A percentile compares a stretch with the other conserved stretches of the same genome.
Conservation (phyloP, 2,888 invertebrate species). For the Macrophya alboannulata region DNA sequence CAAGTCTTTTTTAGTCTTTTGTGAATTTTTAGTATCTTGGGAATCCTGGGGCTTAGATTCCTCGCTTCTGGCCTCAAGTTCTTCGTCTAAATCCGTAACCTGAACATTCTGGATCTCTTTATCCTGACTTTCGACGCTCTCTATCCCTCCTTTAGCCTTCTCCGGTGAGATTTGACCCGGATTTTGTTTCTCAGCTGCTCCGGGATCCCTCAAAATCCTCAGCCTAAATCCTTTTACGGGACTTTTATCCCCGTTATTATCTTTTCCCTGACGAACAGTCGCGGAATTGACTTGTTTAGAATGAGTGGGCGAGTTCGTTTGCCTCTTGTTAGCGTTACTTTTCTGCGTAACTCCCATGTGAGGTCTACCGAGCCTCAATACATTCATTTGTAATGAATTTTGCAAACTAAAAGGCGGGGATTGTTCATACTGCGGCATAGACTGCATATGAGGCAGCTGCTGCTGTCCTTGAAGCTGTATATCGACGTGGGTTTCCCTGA, state of each 20-base stretch:
- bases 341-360: conserved; percentile 69
- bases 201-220: conserved; percentile 65
- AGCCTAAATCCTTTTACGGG: conserved; percentile 70
- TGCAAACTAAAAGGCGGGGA: conserved; percentile 60
- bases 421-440: conserved; percentile 64
- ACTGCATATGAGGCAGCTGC: conserved; percentile 63
- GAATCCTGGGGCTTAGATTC: conserved; percentile 45
- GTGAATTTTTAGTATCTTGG: not conserved
- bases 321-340: conserved; percentile 67
- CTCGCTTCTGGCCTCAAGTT: conserved; percentile 58
- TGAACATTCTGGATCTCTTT: conserved; percentile 62
- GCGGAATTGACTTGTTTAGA: conserved; percentile 59
- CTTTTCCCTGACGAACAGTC: conserved; percentile 64
- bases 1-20: conserved; percentile 39
- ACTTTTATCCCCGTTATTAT: conserved; percentile 62
- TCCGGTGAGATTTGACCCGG: conserved; percentile 56
- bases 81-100: conserved; percentile 70
- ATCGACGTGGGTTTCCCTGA: conserved; percentile 51
- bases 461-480: conserved; percentile 59
- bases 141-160: conserved; percentile 58
- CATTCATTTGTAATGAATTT: conserved; percentile 61
- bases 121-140: conserved; percentile 20
- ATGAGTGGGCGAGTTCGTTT: conserved; percentile 69
- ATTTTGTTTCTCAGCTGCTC: conserved; percentile 56
- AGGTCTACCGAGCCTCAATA: conserved; percentile 64